Evolutionary conservation across 2,113 vertebrate genomes (phyloP).

Genomic region (Carettochelys insculpta): DNA sequence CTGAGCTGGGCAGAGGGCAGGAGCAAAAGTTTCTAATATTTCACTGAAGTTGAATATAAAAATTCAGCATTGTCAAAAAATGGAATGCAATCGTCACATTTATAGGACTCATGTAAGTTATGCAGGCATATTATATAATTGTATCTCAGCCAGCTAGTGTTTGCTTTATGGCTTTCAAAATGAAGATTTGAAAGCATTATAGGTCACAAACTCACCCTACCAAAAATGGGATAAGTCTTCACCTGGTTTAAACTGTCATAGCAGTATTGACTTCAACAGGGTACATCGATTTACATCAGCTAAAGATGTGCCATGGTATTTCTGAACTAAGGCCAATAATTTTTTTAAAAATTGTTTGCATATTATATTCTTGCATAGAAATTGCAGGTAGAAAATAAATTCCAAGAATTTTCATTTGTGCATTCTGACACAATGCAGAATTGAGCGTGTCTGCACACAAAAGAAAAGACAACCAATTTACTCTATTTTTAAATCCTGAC

Average conservation of each 20-base stretch:
- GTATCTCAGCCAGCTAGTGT: not conserved
- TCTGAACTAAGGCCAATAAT: not conserved
- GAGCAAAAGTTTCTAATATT: not conserved
- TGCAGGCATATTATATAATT: not conserved
- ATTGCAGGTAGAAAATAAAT: not conserved
- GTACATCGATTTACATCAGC: not conserved
- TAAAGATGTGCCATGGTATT: not conserved
- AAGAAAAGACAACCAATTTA: not conserved
- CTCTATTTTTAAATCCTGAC: too few species aligned
- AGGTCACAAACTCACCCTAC: not conserved
- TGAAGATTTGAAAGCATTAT: not conserved
- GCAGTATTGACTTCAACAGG: not conserved
- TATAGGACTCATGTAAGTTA: not conserved
- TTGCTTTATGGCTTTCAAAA: not conserved
- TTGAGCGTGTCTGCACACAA: not conserved
- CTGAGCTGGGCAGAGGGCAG: not conserved
- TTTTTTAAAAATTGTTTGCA: not conserved
- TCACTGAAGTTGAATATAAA: not conserved
- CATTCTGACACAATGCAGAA: not conserved
- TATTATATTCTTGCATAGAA: not conserved
- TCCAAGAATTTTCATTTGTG: not conserved
- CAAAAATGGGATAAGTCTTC: not conserved
- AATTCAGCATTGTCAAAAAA: not conserved
- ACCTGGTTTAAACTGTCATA: not conserved
- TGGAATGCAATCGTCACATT: accelerated